A percentile compares a stretch with the other conserved stretches of the same genome.
phyloP scores from a whole-genome alignment of 1,140 invertebrate genomes.

The Drosophila virilis region DNA sequence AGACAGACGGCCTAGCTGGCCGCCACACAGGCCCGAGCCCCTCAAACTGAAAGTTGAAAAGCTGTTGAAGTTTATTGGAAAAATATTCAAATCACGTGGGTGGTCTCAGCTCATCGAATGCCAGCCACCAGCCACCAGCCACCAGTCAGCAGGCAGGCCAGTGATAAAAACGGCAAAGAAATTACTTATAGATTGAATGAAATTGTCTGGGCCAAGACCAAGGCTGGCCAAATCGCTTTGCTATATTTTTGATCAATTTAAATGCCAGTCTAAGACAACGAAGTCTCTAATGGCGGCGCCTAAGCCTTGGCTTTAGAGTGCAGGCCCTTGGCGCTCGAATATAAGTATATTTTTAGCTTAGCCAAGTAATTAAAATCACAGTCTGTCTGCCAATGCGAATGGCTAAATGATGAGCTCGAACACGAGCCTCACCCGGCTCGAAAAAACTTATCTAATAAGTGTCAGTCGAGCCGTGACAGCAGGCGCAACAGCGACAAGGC shows the following conservation, averaged over 20 bases:
- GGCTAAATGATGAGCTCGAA: slow-evolving; percentile 64
- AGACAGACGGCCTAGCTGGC: slow-evolving; percentile 50
- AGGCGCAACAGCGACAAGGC: slow-evolving; percentile 26
- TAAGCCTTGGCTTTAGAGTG: slow-evolving; percentile 61
- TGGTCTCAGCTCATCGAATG: slow-evolving; percentile 67
- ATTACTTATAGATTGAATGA: slow-evolving; percentile 81
- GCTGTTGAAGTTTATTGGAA: slow-evolving; percentile 83
- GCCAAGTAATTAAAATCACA: slow-evolving; percentile 71
- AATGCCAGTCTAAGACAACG: slow-evolving; percentile 74
- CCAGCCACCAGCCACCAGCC: slow-evolving; percentile 11
- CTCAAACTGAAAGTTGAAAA: slow-evolving; percentile 69
- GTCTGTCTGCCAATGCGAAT: slow-evolving; percentile 44
- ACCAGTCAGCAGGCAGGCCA: slow-evolving; percentile 27
- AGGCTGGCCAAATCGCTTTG: slow-evolving; percentile 23
- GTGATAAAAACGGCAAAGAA: slow-evolving; percentile 77
- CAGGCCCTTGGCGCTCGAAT: slow-evolving; percentile 25
- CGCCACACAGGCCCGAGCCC: slow-evolving; percentile 23
- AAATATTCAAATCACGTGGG: slow-evolving; percentile 84
- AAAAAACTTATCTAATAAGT: slow-evolving; percentile 79
- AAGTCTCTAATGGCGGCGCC: slow-evolving; percentile 66
- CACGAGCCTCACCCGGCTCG: slow-evolving; percentile 6
- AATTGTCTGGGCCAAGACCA: slow-evolving; percentile 58
- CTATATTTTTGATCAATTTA: slow-evolving; percentile 77
- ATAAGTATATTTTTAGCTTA: slow-evolving; percentile 51
- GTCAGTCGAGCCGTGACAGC: slow-evolving; percentile 53